Conservation (phyloP, 30 jellyfish, hydroid and myxozoan species). For the Sanderia malayensis region DNA sequence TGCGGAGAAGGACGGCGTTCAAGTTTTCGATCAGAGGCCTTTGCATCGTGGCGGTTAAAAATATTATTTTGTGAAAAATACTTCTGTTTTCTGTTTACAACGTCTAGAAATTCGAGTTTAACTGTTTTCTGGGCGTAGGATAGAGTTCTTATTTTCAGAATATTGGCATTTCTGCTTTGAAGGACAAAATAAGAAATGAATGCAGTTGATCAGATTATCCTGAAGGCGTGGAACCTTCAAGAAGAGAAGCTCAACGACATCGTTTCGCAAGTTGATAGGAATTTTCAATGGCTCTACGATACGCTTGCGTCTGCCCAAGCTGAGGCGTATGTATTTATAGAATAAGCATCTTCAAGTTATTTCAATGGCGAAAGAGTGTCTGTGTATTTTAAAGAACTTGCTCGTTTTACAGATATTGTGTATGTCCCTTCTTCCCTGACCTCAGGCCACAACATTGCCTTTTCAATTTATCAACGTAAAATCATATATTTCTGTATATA, state of each 20-base stretch:
- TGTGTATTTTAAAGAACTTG: not conserved
- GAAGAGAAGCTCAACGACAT: not conserved
- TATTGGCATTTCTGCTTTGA: not conserved
- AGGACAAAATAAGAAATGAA: not conserved
- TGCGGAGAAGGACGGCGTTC: not conserved
- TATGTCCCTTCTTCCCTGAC: no score
- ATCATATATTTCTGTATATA: not conserved
- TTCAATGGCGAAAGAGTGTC: not conserved
- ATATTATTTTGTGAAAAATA: not conserved
- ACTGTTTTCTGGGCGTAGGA: not conserved
- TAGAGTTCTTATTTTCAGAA: not conserved
- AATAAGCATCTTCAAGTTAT: not conserved
- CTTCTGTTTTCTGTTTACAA: not conserved
- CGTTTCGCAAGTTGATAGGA: conserved; percentile 1
- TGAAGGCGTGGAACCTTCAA: conserved; percentile 33
- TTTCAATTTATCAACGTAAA: not conserved
- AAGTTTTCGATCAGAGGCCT: not conserved
- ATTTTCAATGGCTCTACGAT: conserved; percentile 18
- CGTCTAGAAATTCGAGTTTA: not conserved
- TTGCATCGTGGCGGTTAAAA: not conserved
- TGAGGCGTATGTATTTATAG: not conserved
- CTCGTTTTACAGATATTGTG: no score
- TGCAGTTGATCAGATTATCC: conserved; percentile 9
- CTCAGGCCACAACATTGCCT: not conserved
- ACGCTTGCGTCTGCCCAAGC: conserved; percentile 40